Evolutionary conservation across 2,888 invertebrate species (phyloP).

Genomic region (Brachyopa scutellaris): DNA sequence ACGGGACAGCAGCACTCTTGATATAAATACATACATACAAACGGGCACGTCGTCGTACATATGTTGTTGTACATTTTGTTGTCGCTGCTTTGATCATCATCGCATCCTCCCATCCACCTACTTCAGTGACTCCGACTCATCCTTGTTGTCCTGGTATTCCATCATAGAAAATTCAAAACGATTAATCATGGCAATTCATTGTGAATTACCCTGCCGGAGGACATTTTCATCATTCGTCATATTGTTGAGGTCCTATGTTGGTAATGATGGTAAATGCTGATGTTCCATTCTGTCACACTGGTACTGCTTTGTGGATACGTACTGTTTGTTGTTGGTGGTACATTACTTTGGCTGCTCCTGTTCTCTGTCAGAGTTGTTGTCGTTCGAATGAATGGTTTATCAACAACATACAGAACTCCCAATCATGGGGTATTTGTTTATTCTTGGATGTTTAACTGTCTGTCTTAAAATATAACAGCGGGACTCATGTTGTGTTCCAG

Average conservation of each 20-base stretch:
- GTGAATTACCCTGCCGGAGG: conserved; percentile 73
- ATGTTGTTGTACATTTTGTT: conserved; percentile 1
- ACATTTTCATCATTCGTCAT: conserved; percentile 73
- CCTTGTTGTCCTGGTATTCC: conserved; percentile 44
- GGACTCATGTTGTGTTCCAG: conserved; percentile 38
- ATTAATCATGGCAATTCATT: conserved; percentile 73
- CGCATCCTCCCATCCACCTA: neutral
- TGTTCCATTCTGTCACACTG: conserved; percentile 56
- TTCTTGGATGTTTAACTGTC: conserved; percentile 52
- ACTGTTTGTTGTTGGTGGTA: neutral
- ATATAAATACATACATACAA: too few species aligned
- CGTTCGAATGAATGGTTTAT: conserved; percentile 68
- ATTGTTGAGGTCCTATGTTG: conserved; percentile 64
- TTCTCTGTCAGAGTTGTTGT: conserved; percentile 63
- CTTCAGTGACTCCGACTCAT: neutral
- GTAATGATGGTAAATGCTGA: conserved; percentile 71
- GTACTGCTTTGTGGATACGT: neutral
- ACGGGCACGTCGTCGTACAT: too few species aligned
- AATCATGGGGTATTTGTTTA: conserved; percentile 67
- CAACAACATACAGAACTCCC: conserved; percentile 47
- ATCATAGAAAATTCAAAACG: conserved; percentile 72
- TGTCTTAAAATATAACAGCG: conserved; percentile 51
- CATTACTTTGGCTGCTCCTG: conserved; percentile 32
- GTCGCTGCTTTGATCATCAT: conserved; percentile 2
- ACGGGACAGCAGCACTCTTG: conserved; percentile 10